Evolutionary conservation across 2,888 invertebrate genomes (phyloP), one percentile per base, ranked within the genome.

Genomic region (Pollenia griseotomentosa): DNA sequence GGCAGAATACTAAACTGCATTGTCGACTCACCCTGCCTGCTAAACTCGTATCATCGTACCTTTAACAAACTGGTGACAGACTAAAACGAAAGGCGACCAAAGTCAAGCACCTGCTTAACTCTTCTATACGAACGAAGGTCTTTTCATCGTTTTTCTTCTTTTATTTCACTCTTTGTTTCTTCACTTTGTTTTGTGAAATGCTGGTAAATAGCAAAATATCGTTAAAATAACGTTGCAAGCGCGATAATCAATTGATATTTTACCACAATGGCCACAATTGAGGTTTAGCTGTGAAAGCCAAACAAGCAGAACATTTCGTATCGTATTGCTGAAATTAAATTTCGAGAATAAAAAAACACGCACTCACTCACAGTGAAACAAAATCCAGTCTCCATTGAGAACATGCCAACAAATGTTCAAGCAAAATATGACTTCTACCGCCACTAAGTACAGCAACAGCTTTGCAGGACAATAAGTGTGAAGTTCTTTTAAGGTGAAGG

Each of bases 161-260:
- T 19, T 19, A 11, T 44, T 51, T 33, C 11, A 5, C 23, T 44
- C 12, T 59, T 51, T 57, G 8, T 44, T 61, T 53, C 0, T 66
- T 19, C 40, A 33, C 19, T 63, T 73, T 73, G 33, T 65, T 81
- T 77, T 46, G 61, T 73, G 42, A 77, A 81, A 61, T 73, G 73
- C 48, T 53, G 55, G 55, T 87, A 87, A 87, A 87, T 87, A 87
- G 87, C 87, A 84, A 87, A 87, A 87, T 87, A 87, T 68, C 84
- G 87, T 84, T 87, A 81, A 84, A 87, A 87, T 78, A 84, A 81
- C 84, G 84, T 84, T 79, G 79, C 84, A 81, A 81, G 73, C 55
- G 77, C 84, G 81, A 78, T 59, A 84, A 84, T 84, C 87, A 87
- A 87, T 87, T 87, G 84, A 84, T 84, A 87, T 78, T 84, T 78